phyloP scores from a whole-genome alignment of 2,113 vertebrate species.

The Leucoraja erinaceus region DNA sequence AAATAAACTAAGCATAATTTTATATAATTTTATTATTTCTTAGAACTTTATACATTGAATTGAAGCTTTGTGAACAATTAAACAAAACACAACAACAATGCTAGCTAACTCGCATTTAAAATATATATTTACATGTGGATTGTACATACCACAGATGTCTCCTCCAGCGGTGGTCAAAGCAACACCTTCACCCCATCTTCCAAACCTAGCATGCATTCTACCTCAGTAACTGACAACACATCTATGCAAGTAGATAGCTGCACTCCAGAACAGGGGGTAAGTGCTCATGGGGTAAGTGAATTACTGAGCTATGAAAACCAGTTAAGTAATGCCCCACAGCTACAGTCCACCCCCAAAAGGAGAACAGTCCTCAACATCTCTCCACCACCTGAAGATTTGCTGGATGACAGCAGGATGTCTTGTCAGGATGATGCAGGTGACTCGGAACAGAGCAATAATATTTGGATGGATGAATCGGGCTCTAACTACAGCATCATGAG shows the following conservation, averaged over 20 bases:
- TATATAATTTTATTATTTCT: conserved; percentile 53
- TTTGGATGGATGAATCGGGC: conserved; percentile 96
- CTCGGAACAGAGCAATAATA: conserved; percentile 94
- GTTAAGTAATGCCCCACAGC: conserved; percentile 66
- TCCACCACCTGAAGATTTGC: conserved; percentile 91
- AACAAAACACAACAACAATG: conserved; percentile 63
- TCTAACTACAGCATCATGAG: conserved; percentile 98
- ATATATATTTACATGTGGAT: conserved; percentile 80
- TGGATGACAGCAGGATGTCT: conserved; percentile 93
- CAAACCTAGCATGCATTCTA: conserved; percentile 84
- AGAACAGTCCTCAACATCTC: conserved; percentile 93
- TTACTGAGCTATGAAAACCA: conserved; percentile 69
- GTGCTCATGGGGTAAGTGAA: conserved; percentile 69
- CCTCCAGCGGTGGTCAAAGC: conserved; percentile 96
- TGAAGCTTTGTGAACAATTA: conserved; percentile 16
- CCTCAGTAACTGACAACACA: conserved; percentile 82
- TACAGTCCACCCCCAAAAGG: conserved; percentile 80
- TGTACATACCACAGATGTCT: conserved; percentile 95
- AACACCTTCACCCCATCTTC: conserved; percentile 95
- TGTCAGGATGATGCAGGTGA: conserved; percentile 88
- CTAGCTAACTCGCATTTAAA: conserved; percentile 71
- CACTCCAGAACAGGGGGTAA: conserved; percentile 67
- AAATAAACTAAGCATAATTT: conserved; percentile 51
- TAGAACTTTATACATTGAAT: neutral
- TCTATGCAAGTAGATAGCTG: conserved; percentile 73